Evolutionary conservation across 2,888 invertebrate species (phyloP).

Genomic region (Campoplex capitator): DNA sequence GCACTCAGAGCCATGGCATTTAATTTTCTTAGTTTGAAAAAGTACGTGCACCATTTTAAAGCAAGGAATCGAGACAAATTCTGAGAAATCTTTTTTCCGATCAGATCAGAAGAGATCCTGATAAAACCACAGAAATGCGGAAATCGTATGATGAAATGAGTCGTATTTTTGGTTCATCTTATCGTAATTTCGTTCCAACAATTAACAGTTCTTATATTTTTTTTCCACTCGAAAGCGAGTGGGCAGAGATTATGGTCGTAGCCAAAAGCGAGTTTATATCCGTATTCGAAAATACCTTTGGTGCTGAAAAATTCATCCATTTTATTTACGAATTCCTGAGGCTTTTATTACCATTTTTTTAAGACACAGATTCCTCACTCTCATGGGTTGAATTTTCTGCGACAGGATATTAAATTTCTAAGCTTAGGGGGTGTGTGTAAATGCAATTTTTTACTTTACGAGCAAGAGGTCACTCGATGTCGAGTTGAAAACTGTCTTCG

Average conservation of each 20-base stretch:
- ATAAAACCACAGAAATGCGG: neutral
- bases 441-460: slow-evolving; percentile 47
- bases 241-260: neutral
- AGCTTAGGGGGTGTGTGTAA: neutral
- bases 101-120: neutral
- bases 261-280: neutral
- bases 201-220: neutral
- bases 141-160: neutral
- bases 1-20: neutral
- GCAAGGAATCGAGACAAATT: too few species aligned
- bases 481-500: slow-evolving; percentile 46
- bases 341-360: neutral
- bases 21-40: neutral
- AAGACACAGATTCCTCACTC: neutral
- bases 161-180: neutral
- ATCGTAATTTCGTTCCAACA: neutral
- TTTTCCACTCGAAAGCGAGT: neutral
- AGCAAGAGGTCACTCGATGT: slow-evolving; percentile 52
- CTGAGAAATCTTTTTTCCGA: too few species aligned
- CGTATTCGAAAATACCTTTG: neutral
- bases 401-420: neutral
- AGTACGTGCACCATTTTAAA: too few species aligned
- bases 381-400: slow-evolving; percentile 1
- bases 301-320: neutral
- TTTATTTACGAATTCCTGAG: neutral